phyloP scores from a whole-genome alignment of 2,888 invertebrate genomes.

The Yponomeuta plumbellus region DNA sequence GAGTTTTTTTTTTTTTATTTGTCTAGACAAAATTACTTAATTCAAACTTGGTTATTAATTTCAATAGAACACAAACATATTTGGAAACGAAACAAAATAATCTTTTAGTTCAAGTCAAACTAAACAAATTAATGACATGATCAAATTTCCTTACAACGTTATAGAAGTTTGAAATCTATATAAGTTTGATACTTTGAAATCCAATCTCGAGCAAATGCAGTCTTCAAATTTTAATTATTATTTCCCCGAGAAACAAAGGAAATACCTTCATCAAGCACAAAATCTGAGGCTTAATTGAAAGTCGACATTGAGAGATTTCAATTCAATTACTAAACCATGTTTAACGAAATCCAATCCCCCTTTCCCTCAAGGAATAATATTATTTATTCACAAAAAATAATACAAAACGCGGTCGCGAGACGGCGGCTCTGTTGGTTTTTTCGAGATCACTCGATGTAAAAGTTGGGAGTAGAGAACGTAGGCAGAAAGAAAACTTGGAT shows the following conservation, averaged over 20 bases:
- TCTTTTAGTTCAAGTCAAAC: neutral
- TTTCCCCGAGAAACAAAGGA: slow-evolving; percentile 60
- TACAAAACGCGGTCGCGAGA: slow-evolving; percentile 65
- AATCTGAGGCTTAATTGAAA: slow-evolving; percentile 74
- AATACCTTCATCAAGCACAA: slow-evolving; percentile 62
- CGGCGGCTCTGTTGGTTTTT: slow-evolving; percentile 70
- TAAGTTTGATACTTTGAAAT: slow-evolving; percentile 7
- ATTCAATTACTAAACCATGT: slow-evolving; percentile 78
- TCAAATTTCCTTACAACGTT: neutral
- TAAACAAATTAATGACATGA: neutral
- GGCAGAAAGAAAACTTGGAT: slow-evolving; percentile 73
- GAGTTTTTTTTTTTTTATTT: too few relatives aligned
- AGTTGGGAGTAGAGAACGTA: slow-evolving; percentile 61
- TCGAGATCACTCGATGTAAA: slow-evolving; percentile 73
- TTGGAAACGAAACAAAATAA: too few relatives aligned
- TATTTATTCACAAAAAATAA: slow-evolving; percentile 77
- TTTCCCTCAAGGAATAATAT: slow-evolving; percentile 74
- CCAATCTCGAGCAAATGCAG: slow-evolving; percentile 20
- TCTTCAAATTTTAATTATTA: slow-evolving; percentile 51
- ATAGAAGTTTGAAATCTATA: neutral
- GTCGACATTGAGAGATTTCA: slow-evolving; percentile 77
- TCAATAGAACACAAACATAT: too few relatives aligned
- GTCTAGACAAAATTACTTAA: too few relatives aligned
- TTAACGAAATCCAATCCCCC: slow-evolving; percentile 77
- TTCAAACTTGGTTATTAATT: too few relatives aligned